Evolutionary conservation across 2,797 vertebrate genomes (phyloP), one percentile per base, ranked within the genome.

Genomic region (Pipistrellus kuhlii): DNA sequence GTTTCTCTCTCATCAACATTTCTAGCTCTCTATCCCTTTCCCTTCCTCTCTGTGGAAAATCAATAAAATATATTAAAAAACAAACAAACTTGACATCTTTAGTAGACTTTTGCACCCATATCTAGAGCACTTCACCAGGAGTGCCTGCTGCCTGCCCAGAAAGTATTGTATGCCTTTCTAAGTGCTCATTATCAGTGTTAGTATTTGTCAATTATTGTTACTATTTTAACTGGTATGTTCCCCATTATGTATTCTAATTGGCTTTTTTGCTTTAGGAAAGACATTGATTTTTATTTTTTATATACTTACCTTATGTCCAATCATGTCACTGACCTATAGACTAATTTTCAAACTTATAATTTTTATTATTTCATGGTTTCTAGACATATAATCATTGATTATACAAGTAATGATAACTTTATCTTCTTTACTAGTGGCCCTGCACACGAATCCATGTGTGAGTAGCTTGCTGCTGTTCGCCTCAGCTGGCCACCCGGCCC

Each of bases 221-320:
- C 17, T 82, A n/a, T 85, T 94, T 91, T 83, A 25, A 46, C 72
- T 85, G 8, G 20, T n/a, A 38, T 88, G 88, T 93, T 57, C 21
- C 32, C 57, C 76, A 57, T 78, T 53, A 35, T 76, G 53, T 20
- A 35, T 85, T 87, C 35, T 62, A 77, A 77, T 81, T 93, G 68
- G 14, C 21, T 51, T 84, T 94, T 93, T 88, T 76, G 66, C 55
- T 72, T 93, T 77, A 85, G 81, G 53, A 87, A 68, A 88, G 48
- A 8, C 77, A 23, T 30, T 89, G 23, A 18, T 23, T 87, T 97
- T 75, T 77, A 71, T 15, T 87, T 81, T 94, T 87, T 73, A 41
- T 88, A 35, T 46, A 38, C 32, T 48, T 32, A 41, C 25, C 55
- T 90, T 64, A 64, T 69, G 35, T 55, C 18, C 15, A 62, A 8